These are phyloP conservation scores for Athene cunicularia DNA, from an alignment of 2,113 vertebrate genomes.

Conservation along the genomic window DNA sequence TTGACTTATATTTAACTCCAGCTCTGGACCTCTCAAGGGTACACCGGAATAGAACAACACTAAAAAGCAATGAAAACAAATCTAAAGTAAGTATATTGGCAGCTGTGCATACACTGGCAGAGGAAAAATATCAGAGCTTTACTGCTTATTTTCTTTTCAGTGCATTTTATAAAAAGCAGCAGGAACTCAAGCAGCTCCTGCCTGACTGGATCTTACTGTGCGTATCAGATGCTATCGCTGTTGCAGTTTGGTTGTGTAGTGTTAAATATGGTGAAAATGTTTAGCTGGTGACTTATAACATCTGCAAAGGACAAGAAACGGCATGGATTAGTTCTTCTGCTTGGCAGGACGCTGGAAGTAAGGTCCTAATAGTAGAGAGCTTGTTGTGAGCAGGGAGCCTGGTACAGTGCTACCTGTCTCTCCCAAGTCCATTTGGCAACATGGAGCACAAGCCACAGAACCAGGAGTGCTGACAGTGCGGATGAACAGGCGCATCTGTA, in stretches of 20 bases:
- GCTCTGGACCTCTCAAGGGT: background rate
- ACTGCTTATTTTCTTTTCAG: background rate
- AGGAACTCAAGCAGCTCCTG: background rate
- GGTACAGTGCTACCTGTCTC: background rate
- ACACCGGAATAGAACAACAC: background rate
- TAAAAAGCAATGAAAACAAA: background rate
- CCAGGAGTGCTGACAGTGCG: fast-evolving
- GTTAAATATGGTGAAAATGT: background rate
- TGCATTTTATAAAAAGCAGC: background rate
- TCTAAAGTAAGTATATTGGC: background rate
- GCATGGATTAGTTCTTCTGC: background rate
- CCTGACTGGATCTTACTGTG: background rate
- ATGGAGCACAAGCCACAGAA: background rate
- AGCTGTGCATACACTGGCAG: background rate
- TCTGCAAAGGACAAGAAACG: background rate
- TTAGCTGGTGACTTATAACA: background rate
- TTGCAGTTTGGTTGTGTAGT: background rate
- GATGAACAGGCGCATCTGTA: background rate
- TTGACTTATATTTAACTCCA: background rate
- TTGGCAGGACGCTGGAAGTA: background rate
- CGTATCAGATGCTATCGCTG: background rate
- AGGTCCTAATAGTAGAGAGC: background rate
- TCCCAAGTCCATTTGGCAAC: background rate
- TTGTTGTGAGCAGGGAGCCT: background rate
- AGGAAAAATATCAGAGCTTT: background rate